Base-by-base conservation (phyloP, 1,140 invertebrate species). In the Drosophila leontia region DNA sequence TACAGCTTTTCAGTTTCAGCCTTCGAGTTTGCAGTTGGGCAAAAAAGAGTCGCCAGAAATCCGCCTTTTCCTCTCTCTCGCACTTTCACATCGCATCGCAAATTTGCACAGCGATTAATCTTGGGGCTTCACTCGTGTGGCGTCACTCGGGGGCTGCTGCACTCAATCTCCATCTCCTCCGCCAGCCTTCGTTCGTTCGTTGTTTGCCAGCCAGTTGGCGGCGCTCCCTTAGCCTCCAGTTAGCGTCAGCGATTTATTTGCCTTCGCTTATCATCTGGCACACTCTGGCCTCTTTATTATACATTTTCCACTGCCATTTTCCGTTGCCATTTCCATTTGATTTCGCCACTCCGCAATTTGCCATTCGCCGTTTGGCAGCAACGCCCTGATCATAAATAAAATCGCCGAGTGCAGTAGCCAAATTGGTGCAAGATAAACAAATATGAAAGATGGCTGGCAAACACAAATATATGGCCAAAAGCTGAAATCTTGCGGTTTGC, bases 61-160 rank as follows among this genome's bases (percentile, higher is more conserved):
- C 37, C 45, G 69, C 69, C 67, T 72, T 51, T 53, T 17, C 23
- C 59, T 39, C 48, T 37, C 35, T 34, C 45, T 53, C 56, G 71
- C 80, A 87, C 84, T 87, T 87, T 87, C 84, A 87, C 83, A 87
- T 80, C 37, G 79, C 84, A 83, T 77, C 37, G 75, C 67, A 62
- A 77, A 88, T 86, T 86, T 83, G 80, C 68, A 68, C 51, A 81
- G 70, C 76, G 57, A 72, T 88, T 86, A 86, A 86, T 88, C 83
- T 78, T 70, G 68, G 44, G 58, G 44, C 62, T 67, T 58, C 79
- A 82, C 56, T 78, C 78, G 75, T 42, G 63, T 59, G 67, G 65
- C 74, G 62, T 75, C 59, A 74, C 69, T 76, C 81, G 75, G 65
- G 68, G 45, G 45, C 45, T 48, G 75, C 70, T 87, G 82, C 82